Percentiles rank a stretch among this genome's conserved stretches.
These are phyloP conservation scores for Lordiphosa fenestrarum DNA, from an alignment of 2,888 invertebrate species.

Conservation along the genomic window DNA sequence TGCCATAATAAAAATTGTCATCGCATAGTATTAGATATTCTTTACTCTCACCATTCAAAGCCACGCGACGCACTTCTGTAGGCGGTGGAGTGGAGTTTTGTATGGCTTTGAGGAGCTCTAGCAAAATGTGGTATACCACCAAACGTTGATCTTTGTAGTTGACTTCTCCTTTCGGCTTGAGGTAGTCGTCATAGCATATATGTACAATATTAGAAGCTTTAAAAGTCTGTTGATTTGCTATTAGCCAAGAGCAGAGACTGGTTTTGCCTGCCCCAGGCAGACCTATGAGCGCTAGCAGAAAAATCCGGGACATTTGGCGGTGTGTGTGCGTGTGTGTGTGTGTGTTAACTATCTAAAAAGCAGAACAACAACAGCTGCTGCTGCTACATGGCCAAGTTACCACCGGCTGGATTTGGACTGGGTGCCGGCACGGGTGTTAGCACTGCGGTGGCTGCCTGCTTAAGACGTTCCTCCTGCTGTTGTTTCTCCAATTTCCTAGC, in stretches of 20 bases:
- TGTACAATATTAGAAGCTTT: constrained; percentile 60
- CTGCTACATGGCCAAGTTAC: constrained; percentile 47
- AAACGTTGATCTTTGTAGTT: constrained; percentile 56
- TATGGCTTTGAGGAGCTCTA: constrained; percentile 31
- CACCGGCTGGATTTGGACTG: constrained; percentile 9
- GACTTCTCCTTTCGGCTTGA: constrained; percentile 22
- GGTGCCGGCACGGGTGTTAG: constrained; percentile 32
- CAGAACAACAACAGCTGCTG: constrained; percentile 48
- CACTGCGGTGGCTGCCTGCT: constrained; percentile 25
- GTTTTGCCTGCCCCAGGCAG: constrained; percentile 78
- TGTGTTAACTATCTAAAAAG: constrained; percentile 53
- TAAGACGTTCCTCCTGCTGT: constrained; percentile 38
- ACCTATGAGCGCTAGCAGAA: constrained; percentile 73
- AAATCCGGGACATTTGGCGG: constrained; percentile 64
- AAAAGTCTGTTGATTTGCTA: constrained; percentile 17
- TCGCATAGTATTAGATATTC: constrained; percentile 73
- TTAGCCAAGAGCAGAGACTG: constrained; percentile 58
- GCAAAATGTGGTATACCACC: constrained; percentile 44
- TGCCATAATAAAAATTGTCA: constrained; percentile 78
- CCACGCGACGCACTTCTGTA: constrained; percentile 1
- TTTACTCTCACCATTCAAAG: background rate
- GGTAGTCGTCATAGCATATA: constrained; percentile 73
- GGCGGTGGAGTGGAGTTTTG: constrained; percentile 8
- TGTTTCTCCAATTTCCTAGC: constrained; percentile 53
- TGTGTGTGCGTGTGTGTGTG: constrained; percentile 7